A percentile compares a stretch with the other conserved stretches of the same genome.
Evolutionary conservation across 2,113 vertebrate species (phyloP).

Genomic region (Syngnathus floridae): DNA sequence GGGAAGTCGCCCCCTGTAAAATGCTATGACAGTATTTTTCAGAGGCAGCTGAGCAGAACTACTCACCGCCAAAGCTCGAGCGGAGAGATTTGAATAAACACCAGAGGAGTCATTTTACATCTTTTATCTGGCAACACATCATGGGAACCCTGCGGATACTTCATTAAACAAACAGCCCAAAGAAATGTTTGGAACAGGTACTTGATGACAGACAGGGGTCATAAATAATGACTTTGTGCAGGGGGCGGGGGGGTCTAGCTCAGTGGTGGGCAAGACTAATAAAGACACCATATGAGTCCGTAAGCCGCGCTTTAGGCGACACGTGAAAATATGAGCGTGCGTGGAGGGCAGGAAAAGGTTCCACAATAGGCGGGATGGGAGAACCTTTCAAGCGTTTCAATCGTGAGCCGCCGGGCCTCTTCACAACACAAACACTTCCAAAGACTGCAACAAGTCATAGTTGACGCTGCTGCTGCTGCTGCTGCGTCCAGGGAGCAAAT

Average conservation of each 20-base stretch:
- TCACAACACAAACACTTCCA: constrained; percentile 40
- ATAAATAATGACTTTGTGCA: constrained; percentile 15
- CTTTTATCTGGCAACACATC: constrained; percentile 30
- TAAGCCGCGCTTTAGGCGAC: constrained; percentile 20
- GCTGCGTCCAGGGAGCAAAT: too few relatives aligned
- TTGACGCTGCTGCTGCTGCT: constrained; percentile 10
- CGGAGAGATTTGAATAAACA: constrained; percentile 34
- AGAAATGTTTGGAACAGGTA: constrained; percentile 24
- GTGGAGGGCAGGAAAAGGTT: constrained; percentile 16
- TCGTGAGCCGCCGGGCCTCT: constrained; percentile 37
- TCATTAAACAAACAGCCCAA: constrained; percentile 11
- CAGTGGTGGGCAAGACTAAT: constrained; percentile 21
- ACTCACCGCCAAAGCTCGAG: constrained; percentile 36
- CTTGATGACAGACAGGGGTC: neutral
- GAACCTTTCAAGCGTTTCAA: constrained; percentile 33
- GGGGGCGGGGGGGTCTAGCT: neutral
- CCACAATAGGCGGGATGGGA: constrained; percentile 46
- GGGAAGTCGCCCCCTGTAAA: constrained; percentile 39
- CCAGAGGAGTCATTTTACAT: constrained; percentile 15
- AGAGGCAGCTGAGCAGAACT: constrained; percentile 36
- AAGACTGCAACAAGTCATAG: constrained; percentile 34
- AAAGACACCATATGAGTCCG: constrained; percentile 22
- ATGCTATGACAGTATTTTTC: constrained; percentile 54
- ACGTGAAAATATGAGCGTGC: constrained; percentile 20
- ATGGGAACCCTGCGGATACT: constrained; percentile 10